phyloP scores from a whole-genome alignment of 2,797 vertebrate species.

The Alosa sapidissima region DNA sequence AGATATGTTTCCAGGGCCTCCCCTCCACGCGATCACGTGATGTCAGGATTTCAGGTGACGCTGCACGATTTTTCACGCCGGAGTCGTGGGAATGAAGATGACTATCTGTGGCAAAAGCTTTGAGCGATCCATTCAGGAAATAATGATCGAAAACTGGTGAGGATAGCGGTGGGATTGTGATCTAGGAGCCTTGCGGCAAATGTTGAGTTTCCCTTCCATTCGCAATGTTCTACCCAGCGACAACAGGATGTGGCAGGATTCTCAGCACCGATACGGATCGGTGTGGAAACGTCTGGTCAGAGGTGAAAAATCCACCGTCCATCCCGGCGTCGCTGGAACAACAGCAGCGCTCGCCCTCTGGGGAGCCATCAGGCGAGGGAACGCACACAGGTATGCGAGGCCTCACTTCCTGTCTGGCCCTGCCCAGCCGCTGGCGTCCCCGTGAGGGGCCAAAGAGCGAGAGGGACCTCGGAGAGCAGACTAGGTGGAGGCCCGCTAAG shows the following conservation, averaged over 20 bases:
- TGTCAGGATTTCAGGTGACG: background rate
- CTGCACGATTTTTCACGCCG: background rate
- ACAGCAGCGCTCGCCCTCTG: slow-evolving; percentile 40
- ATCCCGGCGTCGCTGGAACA: slow-evolving; percentile 43
- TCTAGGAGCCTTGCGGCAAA: background rate
- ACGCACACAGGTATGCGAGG: slow-evolving; percentile 59
- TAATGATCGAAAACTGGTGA: background rate
- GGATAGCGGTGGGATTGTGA: background rate
- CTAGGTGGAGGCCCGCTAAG: slow-evolving; percentile 42
- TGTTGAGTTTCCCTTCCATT: background rate
- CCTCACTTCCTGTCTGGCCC: slow-evolving; percentile 41
- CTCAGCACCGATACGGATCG: slow-evolving; percentile 59
- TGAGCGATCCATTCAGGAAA: background rate
- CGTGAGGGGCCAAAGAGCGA: background rate
- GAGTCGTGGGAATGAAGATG: background rate
- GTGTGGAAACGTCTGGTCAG: slow-evolving; percentile 66
- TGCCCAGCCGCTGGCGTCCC: slow-evolving; percentile 37
- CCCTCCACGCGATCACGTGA: background rate
- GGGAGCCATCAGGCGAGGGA: slow-evolving; percentile 33
- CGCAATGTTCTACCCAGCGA: background rate
- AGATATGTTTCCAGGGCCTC: background rate
- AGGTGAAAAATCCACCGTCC: slow-evolving; percentile 51
- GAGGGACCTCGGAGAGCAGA: background rate
- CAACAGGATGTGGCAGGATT: slow-evolving; percentile 23
- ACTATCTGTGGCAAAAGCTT: background rate